Conservation (phyloP, 2,113 vertebrate species). For the Rutilus rutilus region DNA sequence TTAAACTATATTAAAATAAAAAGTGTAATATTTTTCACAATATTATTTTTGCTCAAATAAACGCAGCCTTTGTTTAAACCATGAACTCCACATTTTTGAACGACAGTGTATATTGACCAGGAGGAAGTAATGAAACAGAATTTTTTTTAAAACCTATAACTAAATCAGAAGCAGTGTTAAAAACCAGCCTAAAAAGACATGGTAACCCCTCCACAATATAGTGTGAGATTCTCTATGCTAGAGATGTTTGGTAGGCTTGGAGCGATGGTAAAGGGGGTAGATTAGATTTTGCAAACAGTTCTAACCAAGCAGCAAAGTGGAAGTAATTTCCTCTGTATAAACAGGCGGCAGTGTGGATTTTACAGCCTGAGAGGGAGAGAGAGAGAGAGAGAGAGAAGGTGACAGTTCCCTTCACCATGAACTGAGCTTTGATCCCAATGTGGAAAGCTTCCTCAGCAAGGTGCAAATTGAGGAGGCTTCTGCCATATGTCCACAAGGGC, state of each 20-base stretch:
- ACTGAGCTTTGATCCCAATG: slow-evolving; percentile 69
- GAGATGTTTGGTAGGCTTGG: slow-evolving; percentile 5
- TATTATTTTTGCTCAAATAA: too few relatives aligned
- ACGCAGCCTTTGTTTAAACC: too few relatives aligned
- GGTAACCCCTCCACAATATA: slow-evolving; percentile 5
- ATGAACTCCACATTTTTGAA: neutral
- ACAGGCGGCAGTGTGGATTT: slow-evolving; percentile 61
- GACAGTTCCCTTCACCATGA: slow-evolving; percentile 55
- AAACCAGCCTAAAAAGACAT: neutral
- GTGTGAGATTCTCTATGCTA: neutral
- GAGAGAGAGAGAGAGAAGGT: slow-evolving; percentile 39
- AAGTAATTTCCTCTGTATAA: slow-evolving; percentile 71
- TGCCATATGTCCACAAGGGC: slow-evolving; percentile 61
- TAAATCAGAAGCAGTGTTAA: neutral
- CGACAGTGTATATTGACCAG: neutral
- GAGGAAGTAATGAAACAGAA: neutral
- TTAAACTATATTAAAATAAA: too few relatives aligned
- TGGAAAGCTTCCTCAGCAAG: slow-evolving; percentile 63
- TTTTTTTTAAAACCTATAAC: neutral
- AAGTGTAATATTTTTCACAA: too few relatives aligned
- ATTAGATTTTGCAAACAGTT: slow-evolving; percentile 57
- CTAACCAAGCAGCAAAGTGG: slow-evolving; percentile 61
- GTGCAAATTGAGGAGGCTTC: slow-evolving; percentile 66
- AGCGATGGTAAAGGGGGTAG: slow-evolving; percentile 46
- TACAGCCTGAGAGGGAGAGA: slow-evolving; percentile 54